Base-by-base conservation (phyloP, 1,140 invertebrate genomes). In the Drosophila bocqueti region DNA sequence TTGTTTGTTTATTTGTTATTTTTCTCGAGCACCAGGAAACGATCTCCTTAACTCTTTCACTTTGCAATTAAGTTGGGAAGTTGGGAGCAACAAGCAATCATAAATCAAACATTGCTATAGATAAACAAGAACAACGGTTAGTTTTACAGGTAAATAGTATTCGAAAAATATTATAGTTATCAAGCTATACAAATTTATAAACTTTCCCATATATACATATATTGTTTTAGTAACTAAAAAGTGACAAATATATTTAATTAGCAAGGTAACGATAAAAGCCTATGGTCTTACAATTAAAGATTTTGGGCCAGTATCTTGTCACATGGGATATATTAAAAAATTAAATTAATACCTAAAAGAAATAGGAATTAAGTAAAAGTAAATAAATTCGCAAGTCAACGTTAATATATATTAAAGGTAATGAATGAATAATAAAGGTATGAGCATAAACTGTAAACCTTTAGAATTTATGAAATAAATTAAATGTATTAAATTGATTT, bases 101-200 rank as follows among this genome's bases (percentile, higher is more conserved):
- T 73, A 73, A 73, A 73, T 73, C 46, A 73, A 73, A 73, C 49
- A 72, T 73, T 73, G 31, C 45, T 31, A 61, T 72, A 60, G 54
- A 72, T 72, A 72, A 73, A 59, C 45, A 73, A 49, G n/a, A 31
- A 69, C 36, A 55, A 57, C 8, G 9, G 16, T 18, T 43, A 29
- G 18, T 9, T 6, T 18, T 46, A 26, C 31, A 18, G 16, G 18
- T 16, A 24, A 40, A 40, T 13, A 9, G 34, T 60, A 64, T 42
- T 21, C 11, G 1, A 11, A 58, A 34, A 61, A 42, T 42, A 18
- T 8, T 3, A 13, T 16, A 29, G 47, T 40, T 40, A n/a, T 13
- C n/a, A 18, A 21, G n/a, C n/a, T 10, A 54, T 21, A 36, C 2
- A 3, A 54, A 21, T 21, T 5, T 15, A 9, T 16, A 31, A 9